Evolutionary conservation across 2,113 vertebrate genomes (phyloP).

Genomic region (Aldabrachelys gigantea): DNA sequence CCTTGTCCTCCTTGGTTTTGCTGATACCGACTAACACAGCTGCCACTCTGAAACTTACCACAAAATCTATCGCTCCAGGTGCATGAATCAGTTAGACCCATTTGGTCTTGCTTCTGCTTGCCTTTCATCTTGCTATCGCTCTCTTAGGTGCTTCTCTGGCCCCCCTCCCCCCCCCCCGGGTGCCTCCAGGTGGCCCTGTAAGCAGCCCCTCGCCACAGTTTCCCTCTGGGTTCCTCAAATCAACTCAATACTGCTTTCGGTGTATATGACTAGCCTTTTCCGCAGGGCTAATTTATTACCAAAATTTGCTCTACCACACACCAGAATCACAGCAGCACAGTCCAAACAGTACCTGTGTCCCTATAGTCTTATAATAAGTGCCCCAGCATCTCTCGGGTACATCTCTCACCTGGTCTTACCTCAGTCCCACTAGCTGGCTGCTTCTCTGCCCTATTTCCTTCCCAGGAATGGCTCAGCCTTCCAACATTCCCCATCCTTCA

Average conservation of each 20-base stretch:
- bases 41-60: not conserved
- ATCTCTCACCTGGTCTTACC: not conserved
- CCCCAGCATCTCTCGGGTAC: not conserved
- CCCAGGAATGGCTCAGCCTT: not conserved
- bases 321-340: not conserved
- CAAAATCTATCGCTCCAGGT: not conserved
- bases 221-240: not conserved
- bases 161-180: not conserved
- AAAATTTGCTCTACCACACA: not conserved
- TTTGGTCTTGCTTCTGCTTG: not conserved
- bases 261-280: not conserved
- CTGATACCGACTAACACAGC: too few species aligned
- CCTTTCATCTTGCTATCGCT: not conserved
- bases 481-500: not conserved
- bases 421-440: not conserved
- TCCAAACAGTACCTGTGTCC: not conserved
- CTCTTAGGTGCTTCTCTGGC: not conserved
- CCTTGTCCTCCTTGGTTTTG: too few species aligned
- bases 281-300: not conserved
- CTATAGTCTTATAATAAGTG: not conserved
- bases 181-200: not conserved
- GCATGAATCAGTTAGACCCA: not conserved
- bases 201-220: not conserved
- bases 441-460: not conserved
- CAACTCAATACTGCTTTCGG: not conserved